Evolutionary conservation across 2,797 vertebrate species (phyloP).

Genomic region (Thamnophis elegans): DNA sequence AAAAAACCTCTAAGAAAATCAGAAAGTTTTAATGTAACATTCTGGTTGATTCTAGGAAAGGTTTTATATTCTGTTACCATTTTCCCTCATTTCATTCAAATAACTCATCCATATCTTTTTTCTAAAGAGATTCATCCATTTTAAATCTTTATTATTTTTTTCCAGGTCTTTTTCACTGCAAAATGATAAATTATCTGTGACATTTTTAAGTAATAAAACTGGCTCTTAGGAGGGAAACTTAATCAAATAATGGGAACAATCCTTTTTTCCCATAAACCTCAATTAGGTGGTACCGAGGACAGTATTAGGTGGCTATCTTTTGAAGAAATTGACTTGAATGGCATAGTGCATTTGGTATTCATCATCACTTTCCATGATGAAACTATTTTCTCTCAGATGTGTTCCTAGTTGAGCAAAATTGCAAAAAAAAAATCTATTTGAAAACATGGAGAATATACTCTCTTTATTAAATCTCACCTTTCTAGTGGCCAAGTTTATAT

Average conservation of each 20-base stretch:
- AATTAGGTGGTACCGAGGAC: not conserved
- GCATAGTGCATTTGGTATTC: not conserved
- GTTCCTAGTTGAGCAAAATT: not conserved
- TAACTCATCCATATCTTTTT: not conserved
- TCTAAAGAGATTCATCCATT: not conserved
- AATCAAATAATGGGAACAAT: not conserved
- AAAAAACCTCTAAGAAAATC: not conserved
- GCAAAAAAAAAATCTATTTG: not conserved
- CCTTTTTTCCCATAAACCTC: not conserved
- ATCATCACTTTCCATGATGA: not conserved
- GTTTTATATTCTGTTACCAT: not conserved
- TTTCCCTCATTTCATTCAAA: not conserved
- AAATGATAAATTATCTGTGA: not conserved
- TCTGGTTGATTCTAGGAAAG: not conserved
- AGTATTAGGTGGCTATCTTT: not conserved
- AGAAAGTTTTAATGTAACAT: not conserved
- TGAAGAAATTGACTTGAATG: not conserved
- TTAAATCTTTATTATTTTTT: slow-evolving; percentile 1
- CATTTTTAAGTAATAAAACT: not conserved
- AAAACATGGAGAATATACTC: not conserved
- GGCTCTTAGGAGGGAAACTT: not conserved
- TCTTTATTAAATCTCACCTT: not conserved
- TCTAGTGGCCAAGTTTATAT: not conserved
- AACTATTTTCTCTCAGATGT: not conserved
- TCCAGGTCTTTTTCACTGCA: not conserved